Conservation (phyloP, 2,888 invertebrate species). For the Drosophila neonasuta region DNA sequence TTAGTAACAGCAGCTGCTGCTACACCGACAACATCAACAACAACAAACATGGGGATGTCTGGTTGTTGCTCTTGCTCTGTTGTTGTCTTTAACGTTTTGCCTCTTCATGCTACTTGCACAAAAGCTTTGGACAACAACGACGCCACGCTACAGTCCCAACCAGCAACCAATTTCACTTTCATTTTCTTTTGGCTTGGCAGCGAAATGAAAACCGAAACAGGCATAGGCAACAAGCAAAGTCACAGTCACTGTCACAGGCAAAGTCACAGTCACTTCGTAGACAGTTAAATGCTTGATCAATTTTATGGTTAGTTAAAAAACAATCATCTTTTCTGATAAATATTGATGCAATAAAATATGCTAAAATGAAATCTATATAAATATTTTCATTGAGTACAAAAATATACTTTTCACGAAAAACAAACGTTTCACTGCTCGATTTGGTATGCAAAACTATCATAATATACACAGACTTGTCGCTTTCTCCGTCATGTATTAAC, state of each 20-base stretch:
- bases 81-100: constrained; percentile 46
- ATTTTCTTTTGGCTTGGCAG: constrained; percentile 70
- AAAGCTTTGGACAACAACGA: constrained; percentile 55
- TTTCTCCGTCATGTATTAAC: constrained; percentile 41
- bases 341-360: too few species aligned
- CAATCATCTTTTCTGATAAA: too few species aligned
- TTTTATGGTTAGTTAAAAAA: too few species aligned
- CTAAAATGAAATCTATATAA: too few species aligned
- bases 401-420: not conserved
- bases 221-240: constrained; percentile 43
- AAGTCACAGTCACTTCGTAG: too few species aligned
- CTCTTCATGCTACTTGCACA: constrained; percentile 72
- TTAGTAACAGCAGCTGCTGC: constrained; percentile 42
- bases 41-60: constrained; percentile 19
- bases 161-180: constrained; percentile 75
- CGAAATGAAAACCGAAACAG: constrained; percentile 58
- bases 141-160: constrained; percentile 1
- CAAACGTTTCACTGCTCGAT: not conserved
- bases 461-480: not conserved
- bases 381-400: not conserved
- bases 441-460: not conserved
- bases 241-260: constrained; percentile 47
- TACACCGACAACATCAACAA: constrained; percentile 26
- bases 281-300: too few species aligned
- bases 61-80: constrained; percentile 32